Conservation (phyloP, 2,888 invertebrate genomes). For the Callyntrura sp. region DNA sequence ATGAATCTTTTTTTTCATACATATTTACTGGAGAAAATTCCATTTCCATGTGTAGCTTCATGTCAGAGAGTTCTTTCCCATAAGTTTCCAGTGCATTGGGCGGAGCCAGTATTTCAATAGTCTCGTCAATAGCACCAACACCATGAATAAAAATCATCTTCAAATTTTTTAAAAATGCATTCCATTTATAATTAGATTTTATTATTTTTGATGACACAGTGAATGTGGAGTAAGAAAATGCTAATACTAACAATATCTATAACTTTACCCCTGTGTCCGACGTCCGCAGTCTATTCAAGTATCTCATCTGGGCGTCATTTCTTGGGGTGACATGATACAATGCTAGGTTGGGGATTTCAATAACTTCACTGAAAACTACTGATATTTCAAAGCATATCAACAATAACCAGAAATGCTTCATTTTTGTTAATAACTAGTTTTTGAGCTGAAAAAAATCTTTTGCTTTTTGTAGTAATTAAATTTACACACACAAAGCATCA, state of each 20-base stretch:
- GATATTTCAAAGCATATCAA: not conserved
- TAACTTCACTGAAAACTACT: constrained; percentile 22
- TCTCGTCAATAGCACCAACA: constrained; percentile 45
- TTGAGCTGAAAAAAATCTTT: no score
- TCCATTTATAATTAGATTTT: not conserved
- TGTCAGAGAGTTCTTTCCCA: constrained; percentile 3
- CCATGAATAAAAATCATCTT: constrained; percentile 50
- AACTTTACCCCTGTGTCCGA: constrained; percentile 43
- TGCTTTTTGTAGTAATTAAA: no score
- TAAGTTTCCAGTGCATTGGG: not conserved
- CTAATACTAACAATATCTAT: not conserved
- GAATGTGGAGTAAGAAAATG: no score
- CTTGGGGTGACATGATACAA: constrained; percentile 60
- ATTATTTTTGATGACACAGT: no score
- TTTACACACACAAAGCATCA: no score
- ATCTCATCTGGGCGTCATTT: constrained; percentile 11
- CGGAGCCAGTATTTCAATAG: constrained; percentile 18
- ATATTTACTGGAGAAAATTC: constrained; percentile 42
- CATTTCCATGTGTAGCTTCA: constrained; percentile 2
- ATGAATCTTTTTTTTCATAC: constrained; percentile 14
- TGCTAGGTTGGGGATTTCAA: constrained; percentile 42
- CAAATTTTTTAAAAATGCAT: not conserved
- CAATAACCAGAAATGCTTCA: not conserved
- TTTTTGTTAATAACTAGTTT: not conserved
- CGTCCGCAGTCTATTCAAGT: constrained; percentile 18